Evolutionary conservation across 2,888 invertebrate genomes (phyloP).

Genomic region (Himalopsyche kuldschensis): DNA sequence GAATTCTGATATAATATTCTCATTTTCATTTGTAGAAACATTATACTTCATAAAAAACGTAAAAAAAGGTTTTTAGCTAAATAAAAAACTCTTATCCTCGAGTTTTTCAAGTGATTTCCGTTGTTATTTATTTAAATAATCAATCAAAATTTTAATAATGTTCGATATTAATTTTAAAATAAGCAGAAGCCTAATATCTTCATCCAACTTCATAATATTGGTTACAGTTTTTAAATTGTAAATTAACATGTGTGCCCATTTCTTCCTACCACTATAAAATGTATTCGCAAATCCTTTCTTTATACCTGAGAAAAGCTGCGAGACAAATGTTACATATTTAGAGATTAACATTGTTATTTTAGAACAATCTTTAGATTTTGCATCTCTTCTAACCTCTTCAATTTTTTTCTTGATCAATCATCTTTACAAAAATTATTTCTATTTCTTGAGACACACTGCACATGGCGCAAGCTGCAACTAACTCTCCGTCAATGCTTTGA

Average conservation of each 20-base stretch:
- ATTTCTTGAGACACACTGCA: constrained; percentile 23
- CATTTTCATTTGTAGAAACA: too few species aligned
- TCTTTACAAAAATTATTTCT: not conserved
- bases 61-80: too few species aligned
- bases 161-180: too few species aligned
- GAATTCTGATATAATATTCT: too few species aligned
- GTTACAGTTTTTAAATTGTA: too few species aligned
- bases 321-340: constrained; percentile 15
- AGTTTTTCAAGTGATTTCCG: too few species aligned
- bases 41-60: too few species aligned
- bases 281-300: not conserved
- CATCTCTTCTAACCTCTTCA: constrained; percentile 4
- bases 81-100: too few species aligned
- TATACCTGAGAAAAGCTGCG: constrained; percentile 12
- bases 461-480: constrained; percentile 39
- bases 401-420: constrained; percentile 16
- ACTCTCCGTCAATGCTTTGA: not conserved
- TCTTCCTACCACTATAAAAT: not conserved
- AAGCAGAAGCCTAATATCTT: too few species aligned
- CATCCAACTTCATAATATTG: too few species aligned
- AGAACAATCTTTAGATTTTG: not conserved
- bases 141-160: too few species aligned
- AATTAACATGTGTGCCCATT: not conserved
- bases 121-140: too few species aligned
- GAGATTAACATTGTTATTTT: not conserved